phyloP scores from a whole-genome alignment of 2,113 vertebrate species.

The Megatriorchis doriae region DNA sequence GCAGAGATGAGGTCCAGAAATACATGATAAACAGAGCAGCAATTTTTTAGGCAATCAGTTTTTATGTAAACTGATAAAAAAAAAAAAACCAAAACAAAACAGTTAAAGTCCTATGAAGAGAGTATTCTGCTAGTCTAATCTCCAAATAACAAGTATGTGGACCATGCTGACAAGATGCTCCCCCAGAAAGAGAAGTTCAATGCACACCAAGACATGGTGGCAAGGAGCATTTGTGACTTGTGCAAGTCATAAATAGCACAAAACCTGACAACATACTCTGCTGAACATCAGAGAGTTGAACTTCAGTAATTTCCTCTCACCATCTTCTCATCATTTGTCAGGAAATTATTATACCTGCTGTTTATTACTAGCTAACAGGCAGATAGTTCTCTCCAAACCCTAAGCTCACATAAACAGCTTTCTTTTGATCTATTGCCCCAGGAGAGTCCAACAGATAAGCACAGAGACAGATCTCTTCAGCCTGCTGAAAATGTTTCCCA shows the following conservation, averaged over 20 bases:
- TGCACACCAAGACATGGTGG: fast-evolving
- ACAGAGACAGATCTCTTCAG: not conserved
- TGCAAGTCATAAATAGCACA: not conserved
- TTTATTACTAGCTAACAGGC: not conserved
- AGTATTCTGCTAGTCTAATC: not conserved
- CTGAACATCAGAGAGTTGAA: not conserved
- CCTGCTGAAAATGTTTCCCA: not conserved
- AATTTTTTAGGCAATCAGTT: not conserved
- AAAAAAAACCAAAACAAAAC: not conserved
- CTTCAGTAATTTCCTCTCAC: not conserved
- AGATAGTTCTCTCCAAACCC: not conserved
- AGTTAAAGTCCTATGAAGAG: not conserved
- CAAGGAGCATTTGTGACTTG: not conserved
- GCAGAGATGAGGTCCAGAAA: not conserved
- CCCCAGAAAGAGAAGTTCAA: not conserved
- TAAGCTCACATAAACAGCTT: not conserved
- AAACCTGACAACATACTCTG: not conserved
- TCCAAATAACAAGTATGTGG: not conserved
- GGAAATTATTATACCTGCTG: not conserved
- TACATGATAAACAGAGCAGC: not conserved
- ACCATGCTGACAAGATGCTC: fast-evolving
- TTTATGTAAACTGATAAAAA: not conserved
- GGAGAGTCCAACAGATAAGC: not conserved
- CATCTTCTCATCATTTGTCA: not conserved
- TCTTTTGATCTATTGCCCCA: not conserved